A percentile compares a stretch with the other conserved stretches of the same genome.
phyloP scores from a whole-genome alignment of 1,140 invertebrate genomes.

The Anthonomus grandis region DNA sequence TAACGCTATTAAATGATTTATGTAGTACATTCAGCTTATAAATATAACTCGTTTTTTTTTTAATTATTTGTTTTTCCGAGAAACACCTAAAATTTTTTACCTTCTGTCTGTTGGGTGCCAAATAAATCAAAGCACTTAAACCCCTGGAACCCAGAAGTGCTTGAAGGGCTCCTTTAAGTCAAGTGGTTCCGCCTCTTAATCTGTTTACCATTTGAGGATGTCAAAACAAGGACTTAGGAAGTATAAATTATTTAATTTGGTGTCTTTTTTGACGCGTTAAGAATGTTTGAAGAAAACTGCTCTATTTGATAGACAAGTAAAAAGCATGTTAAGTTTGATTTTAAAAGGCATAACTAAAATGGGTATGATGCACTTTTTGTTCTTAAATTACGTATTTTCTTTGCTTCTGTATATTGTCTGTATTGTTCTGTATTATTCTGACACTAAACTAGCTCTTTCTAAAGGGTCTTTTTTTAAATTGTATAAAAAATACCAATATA shows the following conservation, averaged over 20 bases:
- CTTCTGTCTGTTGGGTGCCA: not conserved
- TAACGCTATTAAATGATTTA: no score
- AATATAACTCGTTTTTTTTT: not conserved
- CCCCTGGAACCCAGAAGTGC: conserved; percentile 6
- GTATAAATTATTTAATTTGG: conserved; percentile 3
- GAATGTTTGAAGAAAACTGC: no score
- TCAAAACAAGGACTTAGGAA: conserved; percentile 17
- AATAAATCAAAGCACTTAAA: conserved; percentile 29
- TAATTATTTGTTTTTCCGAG: not conserved
- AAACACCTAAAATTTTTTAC: not conserved
- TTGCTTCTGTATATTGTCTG: no score
- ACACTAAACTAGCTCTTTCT: no score
- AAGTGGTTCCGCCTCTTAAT: conserved; percentile 25
- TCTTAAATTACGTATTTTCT: no score
- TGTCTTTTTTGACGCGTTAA: not conserved
- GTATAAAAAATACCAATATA: no score
- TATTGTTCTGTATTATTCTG: not conserved
- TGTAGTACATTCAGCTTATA: no score
- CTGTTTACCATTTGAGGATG: conserved; percentile 25
- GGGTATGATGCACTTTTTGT: no score
- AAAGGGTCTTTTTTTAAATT: no score
- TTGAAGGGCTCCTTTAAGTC: conserved; percentile 16
- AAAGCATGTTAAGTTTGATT: no score
- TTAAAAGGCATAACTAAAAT: no score
- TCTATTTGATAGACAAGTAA: not conserved